These are phyloP conservation scores for Hybos culiciformis DNA, from an alignment of 2,888 invertebrate species.

Conservation along the genomic window DNA sequence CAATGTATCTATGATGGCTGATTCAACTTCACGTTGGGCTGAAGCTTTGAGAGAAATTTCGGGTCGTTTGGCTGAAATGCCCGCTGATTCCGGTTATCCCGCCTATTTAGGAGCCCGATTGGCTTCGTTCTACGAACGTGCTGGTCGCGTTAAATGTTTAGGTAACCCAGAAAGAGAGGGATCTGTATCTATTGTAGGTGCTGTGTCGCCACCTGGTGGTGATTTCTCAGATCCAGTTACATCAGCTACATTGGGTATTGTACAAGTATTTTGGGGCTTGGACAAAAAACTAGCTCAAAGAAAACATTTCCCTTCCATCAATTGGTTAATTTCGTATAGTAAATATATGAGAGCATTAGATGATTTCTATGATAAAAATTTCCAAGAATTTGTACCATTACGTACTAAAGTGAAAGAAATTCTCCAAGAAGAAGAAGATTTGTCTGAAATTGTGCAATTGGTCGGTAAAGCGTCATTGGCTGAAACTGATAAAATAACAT, in stretches of 20 bases:
- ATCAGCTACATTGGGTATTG: slow-evolving; percentile 95
- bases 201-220: slow-evolving; percentile 98
- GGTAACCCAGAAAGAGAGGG: slow-evolving; percentile 98
- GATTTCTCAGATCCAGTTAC: slow-evolving; percentile 99
- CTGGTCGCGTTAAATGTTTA: slow-evolving; percentile 91
- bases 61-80: slow-evolving; percentile 99
- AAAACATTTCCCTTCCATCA: slow-evolving; percentile 99
- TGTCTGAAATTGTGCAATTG: slow-evolving; percentile 98
- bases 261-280: slow-evolving; percentile 98
- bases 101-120: slow-evolving; percentile 96
- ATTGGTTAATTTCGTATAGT: slow-evolving; percentile 98
- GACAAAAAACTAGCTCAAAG: slow-evolving; percentile 98
- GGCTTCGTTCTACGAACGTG: slow-evolving; percentile 99
- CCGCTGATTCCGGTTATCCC: slow-evolving; percentile 96
- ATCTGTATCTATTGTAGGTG: slow-evolving; percentile 98
- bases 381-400: slow-evolving; percentile 90
- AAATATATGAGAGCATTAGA: slow-evolving; percentile 98
- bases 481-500: slow-evolving; percentile 97
- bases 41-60: slow-evolving; percentile 99
- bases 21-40: slow-evolving; percentile 99
- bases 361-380: slow-evolving; percentile 98
- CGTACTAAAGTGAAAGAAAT: slow-evolving; percentile 93
- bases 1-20: slow-evolving; percentile 99
- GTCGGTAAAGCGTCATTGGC: slow-evolving; percentile 98
- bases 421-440: slow-evolving; percentile 95